Base-by-base conservation (phyloP, 1,140 invertebrate species). In the Brachionus calyciflorus region DNA sequence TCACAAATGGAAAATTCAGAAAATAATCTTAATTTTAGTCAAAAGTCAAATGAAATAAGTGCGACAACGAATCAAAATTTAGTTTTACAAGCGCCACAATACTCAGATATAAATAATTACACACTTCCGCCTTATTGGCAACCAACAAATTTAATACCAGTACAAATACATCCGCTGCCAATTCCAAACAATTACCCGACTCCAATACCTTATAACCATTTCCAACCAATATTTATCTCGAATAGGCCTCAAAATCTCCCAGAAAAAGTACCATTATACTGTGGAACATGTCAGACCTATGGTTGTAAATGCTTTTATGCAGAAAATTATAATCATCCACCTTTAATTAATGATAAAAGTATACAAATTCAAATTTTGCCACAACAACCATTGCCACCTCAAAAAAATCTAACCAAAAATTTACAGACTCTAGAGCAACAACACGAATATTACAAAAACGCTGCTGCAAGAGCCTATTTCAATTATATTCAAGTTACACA, bases 361-460 rank as follows among this genome's bases (percentile, higher is more conserved):
- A 53, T 12, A 21, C 19, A 17, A 10, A 19, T 19, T 33, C 55
- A 33, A 17, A 21, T 12, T 17, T 37, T 14, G 17, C 41, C 19
- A 10, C 37, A 24, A 12, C 7, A 24, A 10, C 19, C 19, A 9
- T 10, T 40, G 17, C 30, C 17, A 40, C 4, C 12, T 2, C 30
- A 40, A n/a, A 37, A 17, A 12, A 17, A 41, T 0, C n/a, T 21
- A 37, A 37, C 33, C 19, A 65, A 65, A 41, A 65, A 37, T 44
- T 65, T 65, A 44, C 41, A 41, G 21, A 41, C 41, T 44, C 19
- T 65, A 6, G 37, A 65, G 21, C 60, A 65, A 37, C 60, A 65
- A n/a, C 60, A 65, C 24, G 37, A 65, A 37, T 26, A 46, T 44
- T 65, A 65, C 19, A 44, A 41, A 26, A 65, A 65, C 21, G 60